A percentile compares a stretch with the other conserved stretches of the same genome.
phyloP scores from a whole-genome alignment of 2,113 vertebrate genomes.

The Petrocephalus zakoni region DNA sequence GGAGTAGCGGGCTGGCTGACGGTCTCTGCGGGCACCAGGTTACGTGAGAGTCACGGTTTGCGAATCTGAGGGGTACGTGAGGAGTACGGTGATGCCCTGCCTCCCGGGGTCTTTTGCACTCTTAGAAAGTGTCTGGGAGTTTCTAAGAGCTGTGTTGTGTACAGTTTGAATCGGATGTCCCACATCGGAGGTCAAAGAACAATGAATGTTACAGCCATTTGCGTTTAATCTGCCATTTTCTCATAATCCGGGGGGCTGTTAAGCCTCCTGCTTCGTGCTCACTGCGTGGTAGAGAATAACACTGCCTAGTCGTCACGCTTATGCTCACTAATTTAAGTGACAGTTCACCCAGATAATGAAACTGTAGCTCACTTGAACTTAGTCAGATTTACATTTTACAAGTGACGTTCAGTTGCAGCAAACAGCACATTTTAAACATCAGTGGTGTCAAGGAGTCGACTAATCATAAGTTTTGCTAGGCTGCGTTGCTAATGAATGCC shows the following conservation, averaged over 20 bases:
- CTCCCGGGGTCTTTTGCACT: neutral
- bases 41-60: neutral
- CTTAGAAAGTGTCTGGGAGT: neutral
- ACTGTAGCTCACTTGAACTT: neutral
- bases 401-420: neutral
- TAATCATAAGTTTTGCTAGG: neutral
- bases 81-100: neutral
- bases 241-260: neutral
- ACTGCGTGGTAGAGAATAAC: neutral
- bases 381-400: neutral
- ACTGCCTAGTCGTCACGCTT: neutral
- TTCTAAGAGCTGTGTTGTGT: neutral
- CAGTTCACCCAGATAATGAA: neutral
- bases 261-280: neutral
- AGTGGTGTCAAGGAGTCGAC: neutral
- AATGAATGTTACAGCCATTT: neutral
- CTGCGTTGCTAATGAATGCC: neutral
- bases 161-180: neutral
- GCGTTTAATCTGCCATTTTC: neutral
- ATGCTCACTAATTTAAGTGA: neutral
- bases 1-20: neutral
- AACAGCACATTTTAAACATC: neutral
- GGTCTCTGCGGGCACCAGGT: neutral
- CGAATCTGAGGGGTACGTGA: neutral
- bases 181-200: neutral